Evolutionary conservation across 2,113 vertebrate genomes (phyloP), one percentile per base, ranked within the genome.

Genomic region (Astur gentilis): DNA sequence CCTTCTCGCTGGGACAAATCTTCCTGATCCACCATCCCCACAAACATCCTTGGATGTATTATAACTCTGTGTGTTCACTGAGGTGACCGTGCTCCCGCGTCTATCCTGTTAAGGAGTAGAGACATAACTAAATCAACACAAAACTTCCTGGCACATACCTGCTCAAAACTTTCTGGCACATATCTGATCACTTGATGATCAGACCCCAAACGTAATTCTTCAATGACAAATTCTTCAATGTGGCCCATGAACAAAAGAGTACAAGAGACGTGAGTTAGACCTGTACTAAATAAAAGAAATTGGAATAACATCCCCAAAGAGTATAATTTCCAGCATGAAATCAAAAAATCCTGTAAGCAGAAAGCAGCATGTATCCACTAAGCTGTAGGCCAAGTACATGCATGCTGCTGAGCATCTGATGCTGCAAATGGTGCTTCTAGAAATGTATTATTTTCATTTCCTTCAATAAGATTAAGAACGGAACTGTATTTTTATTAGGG

Each of bases 41-140:
- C 49, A 82, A 52, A 11, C 26, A 77, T 11, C 40, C 21, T 1
- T 23, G 40, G 44, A 22, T 27, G 34, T 22, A 13, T 27, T 29
- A 15, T 12, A 64, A 47, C 5, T 2, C 21, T 2, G 1, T 7
- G 10, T 4, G 6, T 7, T 47, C 45, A 27, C 45, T 11, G 42
- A 42, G 49, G 40, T 42, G 60, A 55, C 18, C 0, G 11, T 16
- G 71, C 29, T 58, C n/a, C 45, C 2, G 0, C 3, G 23, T 21
- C 44, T 47, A 15, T 21, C 36, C 5, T 2, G 8, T 19, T 58
- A 64, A 58, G 25, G 42, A 62, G 3, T 4, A 45, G 34, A 69
- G 29, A n/a, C 13, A 3, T 6, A n/a, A 61, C 9, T 13, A 87
- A 78, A 78, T 5, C 16, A 83, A 31, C 47, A 75, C 14, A 44